These are phyloP conservation scores for Tenebrio molitor DNA, from an alignment of 1,140 invertebrate genomes.

Conservation along the genomic window DNA sequence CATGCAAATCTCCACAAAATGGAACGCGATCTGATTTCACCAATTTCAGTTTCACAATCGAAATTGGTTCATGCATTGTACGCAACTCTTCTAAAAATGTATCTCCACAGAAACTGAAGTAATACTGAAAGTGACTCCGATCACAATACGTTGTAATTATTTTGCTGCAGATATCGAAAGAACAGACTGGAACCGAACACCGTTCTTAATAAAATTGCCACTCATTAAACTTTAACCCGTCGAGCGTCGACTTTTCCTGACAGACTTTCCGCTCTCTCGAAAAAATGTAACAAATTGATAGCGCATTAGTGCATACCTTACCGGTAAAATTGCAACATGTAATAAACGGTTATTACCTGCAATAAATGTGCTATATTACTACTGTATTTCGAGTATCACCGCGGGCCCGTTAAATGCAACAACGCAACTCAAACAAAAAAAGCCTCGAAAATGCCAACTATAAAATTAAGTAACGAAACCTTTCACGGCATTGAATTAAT, in stretches of 20 bases:
- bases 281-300: slow-evolving; percentile 22
- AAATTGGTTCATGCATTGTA: slow-evolving; percentile 10
- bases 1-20: slow-evolving; percentile 1
- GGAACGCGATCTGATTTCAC: slow-evolving; percentile 28
- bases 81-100: neutral
- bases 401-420: neutral
- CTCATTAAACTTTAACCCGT: slow-evolving; percentile 32
- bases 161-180: neutral
- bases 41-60: neutral
- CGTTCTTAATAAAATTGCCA: slow-evolving; percentile 3
- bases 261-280: neutral
- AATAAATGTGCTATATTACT: slow-evolving; percentile 20
- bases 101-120: neutral
- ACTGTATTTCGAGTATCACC: slow-evolving; percentile 10
- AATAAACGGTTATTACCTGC: slow-evolving; percentile 22
- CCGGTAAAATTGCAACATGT: slow-evolving; percentile 7
- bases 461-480: slow-evolving; percentile 4
- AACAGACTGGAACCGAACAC: neutral
- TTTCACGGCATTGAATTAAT: slow-evolving; percentile 13
- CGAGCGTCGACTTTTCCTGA: slow-evolving; percentile 13
- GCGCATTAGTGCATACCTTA: slow-evolving; percentile 3
- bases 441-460: slow-evolving; percentile 23
- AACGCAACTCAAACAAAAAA: slow-evolving; percentile 7
- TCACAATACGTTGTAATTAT: neutral
- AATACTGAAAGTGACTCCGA: neutral